Conservation (phyloP, 2,888 invertebrate species). For the Drosophila borborema region DNA sequence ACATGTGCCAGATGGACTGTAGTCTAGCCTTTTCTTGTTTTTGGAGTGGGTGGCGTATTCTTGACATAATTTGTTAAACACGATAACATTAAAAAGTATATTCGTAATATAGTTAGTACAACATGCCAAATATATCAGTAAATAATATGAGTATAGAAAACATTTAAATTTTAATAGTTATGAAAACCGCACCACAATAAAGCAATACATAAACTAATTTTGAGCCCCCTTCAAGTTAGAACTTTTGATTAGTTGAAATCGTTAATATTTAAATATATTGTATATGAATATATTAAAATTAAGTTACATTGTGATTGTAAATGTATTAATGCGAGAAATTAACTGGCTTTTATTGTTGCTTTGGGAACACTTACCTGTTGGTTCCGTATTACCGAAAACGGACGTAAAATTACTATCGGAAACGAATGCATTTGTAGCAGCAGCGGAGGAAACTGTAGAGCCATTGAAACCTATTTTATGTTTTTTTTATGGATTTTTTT, state of each 20-base stretch:
- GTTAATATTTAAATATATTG: not conserved
- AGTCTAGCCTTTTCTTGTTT: slow-evolving; percentile 21
- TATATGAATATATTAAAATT: slow-evolving; percentile 3
- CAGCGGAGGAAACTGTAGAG: slow-evolving; percentile 84
- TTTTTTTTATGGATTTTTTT: slow-evolving; percentile 33
- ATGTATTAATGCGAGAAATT: slow-evolving; percentile 39
- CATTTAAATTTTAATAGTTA: slow-evolving; percentile 1
- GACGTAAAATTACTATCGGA: slow-evolving; percentile 95
- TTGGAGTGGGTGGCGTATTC: not conserved
- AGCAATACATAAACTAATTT: slow-evolving; percentile 8
- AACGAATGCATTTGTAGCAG: slow-evolving; percentile 88
- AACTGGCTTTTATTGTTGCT: slow-evolving; percentile 25
- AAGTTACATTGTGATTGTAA: slow-evolving; percentile 47
- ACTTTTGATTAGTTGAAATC: slow-evolving; percentile 25
- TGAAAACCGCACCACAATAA: slow-evolving; percentile 20
- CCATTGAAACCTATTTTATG: slow-evolving; percentile 85
- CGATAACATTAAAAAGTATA: not conserved
- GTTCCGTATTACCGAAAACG: slow-evolving; percentile 92
- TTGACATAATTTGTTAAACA: slow-evolving; percentile 16
- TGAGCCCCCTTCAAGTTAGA: slow-evolving; percentile 28
- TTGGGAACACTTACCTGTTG: slow-evolving; percentile 87
- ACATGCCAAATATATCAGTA: slow-evolving; percentile 46
- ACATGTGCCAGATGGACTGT: slow-evolving; percentile 1
- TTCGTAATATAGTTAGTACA: slow-evolving; percentile 42
- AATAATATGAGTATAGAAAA: slow-evolving; percentile 21